Conservation (phyloP, 2,797 vertebrate species). For the Microcaecilia unicolor region DNA sequence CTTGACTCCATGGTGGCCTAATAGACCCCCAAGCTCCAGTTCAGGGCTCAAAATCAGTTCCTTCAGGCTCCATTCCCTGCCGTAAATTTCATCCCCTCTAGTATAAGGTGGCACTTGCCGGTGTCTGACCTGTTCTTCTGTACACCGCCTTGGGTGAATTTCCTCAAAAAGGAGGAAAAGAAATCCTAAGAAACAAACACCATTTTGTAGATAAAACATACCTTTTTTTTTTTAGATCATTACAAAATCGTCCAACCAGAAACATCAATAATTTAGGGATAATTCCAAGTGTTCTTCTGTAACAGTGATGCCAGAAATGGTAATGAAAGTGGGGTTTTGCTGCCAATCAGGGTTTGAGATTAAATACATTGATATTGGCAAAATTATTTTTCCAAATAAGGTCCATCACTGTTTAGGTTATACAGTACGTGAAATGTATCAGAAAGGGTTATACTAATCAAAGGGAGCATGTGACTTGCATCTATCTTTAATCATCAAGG, state of each 20-base stretch:
- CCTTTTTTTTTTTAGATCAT: slow-evolving; percentile 12
- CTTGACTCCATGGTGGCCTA: no score
- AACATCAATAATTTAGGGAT: slow-evolving; percentile 8
- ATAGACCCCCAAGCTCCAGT: no score
- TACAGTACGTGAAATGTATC: slow-evolving; percentile 5
- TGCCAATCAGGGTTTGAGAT: neutral
- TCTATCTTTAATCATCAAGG: slow-evolving; percentile 3
- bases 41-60: no score
- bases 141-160: no score
- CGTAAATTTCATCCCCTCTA: no score
- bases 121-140: no score
- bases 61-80: no score
- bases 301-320: neutral
- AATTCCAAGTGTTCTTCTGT: slow-evolving; percentile 7
- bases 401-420: neutral
- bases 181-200: slow-evolving; percentile 8
- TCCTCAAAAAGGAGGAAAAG: no score
- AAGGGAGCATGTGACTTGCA: neutral
- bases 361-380: neutral
- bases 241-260: slow-evolving; percentile 7
- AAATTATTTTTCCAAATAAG: neutral
- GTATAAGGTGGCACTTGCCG: no score
- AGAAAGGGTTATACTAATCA: slow-evolving; percentile 6
- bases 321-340: neutral
- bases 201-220: slow-evolving; percentile 17